Conservation (phyloP, 2,888 invertebrate species). For the Cerastoderma edule region DNA sequence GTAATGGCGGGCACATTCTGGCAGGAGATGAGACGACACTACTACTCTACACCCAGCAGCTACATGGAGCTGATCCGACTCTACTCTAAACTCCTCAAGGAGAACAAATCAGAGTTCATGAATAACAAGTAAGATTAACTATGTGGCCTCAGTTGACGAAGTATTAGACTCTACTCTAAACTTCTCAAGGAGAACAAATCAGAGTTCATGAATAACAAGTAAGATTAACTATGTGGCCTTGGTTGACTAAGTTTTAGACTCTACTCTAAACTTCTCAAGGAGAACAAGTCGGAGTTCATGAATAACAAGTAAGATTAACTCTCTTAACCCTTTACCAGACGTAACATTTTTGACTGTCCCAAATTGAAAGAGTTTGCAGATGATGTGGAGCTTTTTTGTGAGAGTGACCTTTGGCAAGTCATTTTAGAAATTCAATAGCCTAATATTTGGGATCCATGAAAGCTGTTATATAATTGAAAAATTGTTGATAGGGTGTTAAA, state of each 20-base stretch:
- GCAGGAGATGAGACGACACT: constrained; percentile 80
- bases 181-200: constrained; percentile 80
- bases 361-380: no score
- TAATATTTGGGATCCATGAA: no score
- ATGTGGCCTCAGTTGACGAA: no score
- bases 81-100: constrained; percentile 80
- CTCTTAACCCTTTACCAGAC: no score
- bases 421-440: no score
- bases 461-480: no score
- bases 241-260: no score
- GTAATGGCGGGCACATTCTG: constrained; percentile 75
- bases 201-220: constrained; percentile 80
- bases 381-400: no score
- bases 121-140: constrained; percentile 80
- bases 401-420: no score
- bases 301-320: constrained; percentile 80
- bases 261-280: constrained; percentile 80
- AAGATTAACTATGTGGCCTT: no score
- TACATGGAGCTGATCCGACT: constrained; percentile 83
- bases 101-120: constrained; percentile 79
- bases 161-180: constrained; percentile 80
- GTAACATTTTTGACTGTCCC: no score
- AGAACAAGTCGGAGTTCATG: constrained; percentile 79
- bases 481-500: no score
- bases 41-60: constrained; percentile 82